phyloP scores from a whole-genome alignment of 1,140 invertebrate species.

The Limonius californicus region DNA sequence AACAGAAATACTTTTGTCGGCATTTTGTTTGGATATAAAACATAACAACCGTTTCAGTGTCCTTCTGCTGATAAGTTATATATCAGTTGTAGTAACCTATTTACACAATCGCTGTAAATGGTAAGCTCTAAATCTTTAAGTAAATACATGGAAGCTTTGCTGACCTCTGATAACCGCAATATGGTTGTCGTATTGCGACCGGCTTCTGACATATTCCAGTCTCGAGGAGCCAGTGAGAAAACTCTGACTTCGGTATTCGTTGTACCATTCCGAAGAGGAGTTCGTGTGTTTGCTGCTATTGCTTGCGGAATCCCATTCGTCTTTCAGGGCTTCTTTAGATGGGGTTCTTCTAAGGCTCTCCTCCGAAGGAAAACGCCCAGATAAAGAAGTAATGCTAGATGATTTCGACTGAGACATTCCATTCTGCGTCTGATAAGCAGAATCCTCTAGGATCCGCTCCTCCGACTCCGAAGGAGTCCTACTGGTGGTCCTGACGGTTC shows the following conservation, averaged over 20 bases:
- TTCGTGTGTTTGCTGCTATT: constrained; percentile 37
- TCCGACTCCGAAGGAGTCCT: constrained; percentile 57
- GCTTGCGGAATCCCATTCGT: constrained; percentile 37
- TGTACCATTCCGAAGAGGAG: constrained; percentile 55
- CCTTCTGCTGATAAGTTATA: too few species aligned
- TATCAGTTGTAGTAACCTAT: too few species aligned
- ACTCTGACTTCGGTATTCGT: constrained; percentile 55
- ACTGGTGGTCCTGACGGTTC: constrained; percentile 49
- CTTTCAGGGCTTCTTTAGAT: constrained; percentile 33
- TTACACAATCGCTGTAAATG: too few species aligned
- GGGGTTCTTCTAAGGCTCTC: constrained; percentile 49
- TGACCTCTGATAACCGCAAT: constrained; percentile 82
- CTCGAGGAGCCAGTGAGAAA: constrained; percentile 49
- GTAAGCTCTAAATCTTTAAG: too few species aligned
- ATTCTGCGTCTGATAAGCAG: constrained; percentile 56
- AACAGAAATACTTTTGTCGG: too few species aligned
- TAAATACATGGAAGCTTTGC: constrained; percentile 26
- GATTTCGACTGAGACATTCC: constrained; percentile 51
- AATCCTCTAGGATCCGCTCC: constrained; percentile 52
- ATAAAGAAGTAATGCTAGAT: constrained; percentile 44
- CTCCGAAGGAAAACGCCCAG: constrained; percentile 56
- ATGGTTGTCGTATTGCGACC: constrained; percentile 80
- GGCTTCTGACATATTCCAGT: constrained; percentile 63
- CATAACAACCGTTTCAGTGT: too few species aligned
- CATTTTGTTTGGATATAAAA: too few species aligned